phyloP scores from a whole-genome alignment of 2,888 invertebrate genomes.

The Heliconius sara region DNA sequence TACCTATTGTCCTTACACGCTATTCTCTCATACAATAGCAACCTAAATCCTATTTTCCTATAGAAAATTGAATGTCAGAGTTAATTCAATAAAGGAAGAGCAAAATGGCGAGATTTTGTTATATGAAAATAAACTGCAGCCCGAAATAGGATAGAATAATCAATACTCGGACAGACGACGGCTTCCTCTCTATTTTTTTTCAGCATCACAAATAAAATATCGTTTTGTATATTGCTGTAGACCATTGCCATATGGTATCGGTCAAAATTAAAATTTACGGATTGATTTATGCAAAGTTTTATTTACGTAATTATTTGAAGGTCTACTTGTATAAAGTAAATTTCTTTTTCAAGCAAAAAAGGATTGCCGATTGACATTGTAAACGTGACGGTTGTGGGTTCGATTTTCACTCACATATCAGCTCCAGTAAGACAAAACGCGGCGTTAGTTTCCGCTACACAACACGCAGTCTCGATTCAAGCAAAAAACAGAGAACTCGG shows the following conservation, averaged over 20 bases:
- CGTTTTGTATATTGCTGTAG: constrained; percentile 8
- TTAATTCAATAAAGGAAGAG: not conserved
- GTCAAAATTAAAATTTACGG: not conserved
- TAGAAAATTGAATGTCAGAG: not conserved
- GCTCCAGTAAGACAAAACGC: too few relatives aligned
- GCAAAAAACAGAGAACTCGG: too few relatives aligned
- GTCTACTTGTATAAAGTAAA: not conserved
- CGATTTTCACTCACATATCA: too few relatives aligned
- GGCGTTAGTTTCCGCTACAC: too few relatives aligned
- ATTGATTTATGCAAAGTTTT: not conserved
- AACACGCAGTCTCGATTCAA: too few relatives aligned
- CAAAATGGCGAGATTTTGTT: constrained; percentile 12
- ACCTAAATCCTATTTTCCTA: constrained; percentile 13
- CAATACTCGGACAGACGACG: constrained; percentile 4
- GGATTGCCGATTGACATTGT: too few relatives aligned
- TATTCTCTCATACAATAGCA: constrained; percentile 5
- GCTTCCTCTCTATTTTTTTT: constrained; percentile 23
- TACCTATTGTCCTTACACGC: not conserved
- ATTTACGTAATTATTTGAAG: not conserved
- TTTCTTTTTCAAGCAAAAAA: not conserved
- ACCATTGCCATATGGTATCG: not conserved
- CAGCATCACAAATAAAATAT: constrained; percentile 7
- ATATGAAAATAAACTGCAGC: constrained; percentile 17
- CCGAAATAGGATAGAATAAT: constrained; percentile 21
- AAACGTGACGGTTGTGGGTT: too few relatives aligned